Conservation (phyloP, 2,113 vertebrate genomes). For the Eleginops maclovinus region DNA sequence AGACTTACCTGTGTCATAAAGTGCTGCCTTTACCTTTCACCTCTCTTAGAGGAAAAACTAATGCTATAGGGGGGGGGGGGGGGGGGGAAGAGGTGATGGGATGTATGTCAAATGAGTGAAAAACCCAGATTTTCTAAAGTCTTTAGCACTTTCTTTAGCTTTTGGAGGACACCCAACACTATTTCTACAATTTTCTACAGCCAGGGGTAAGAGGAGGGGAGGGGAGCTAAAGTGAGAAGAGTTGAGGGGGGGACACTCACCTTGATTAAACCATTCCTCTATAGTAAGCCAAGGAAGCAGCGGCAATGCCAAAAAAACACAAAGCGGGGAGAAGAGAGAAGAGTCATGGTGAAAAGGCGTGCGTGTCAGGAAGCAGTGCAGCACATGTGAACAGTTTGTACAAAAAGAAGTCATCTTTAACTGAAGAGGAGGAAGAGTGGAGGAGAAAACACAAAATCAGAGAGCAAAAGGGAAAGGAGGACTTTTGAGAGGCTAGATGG, state of each 20-base stretch:
- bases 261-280: conserved; percentile 99
- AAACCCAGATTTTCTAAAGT: conserved; percentile 32
- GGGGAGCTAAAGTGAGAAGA: conserved; percentile 32
- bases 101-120: conserved; percentile 50
- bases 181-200: conserved; percentile 65
- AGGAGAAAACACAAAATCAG: background rate
- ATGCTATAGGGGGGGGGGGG: conserved; percentile 8
- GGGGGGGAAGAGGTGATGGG: conserved; percentile 11
- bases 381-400: conserved; percentile 50
- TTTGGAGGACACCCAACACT: conserved; percentile 62
- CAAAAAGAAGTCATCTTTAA: conserved; percentile 36
- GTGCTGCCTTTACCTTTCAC: conserved; percentile 3
- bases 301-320: conserved; percentile 85
- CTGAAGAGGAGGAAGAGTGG: background rate
- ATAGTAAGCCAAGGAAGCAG: conserved; percentile 92
- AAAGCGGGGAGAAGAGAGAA: conserved; percentile 83
- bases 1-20: conserved; percentile 45
- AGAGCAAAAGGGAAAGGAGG: background rate
- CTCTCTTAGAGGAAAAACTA: conserved; percentile 7
- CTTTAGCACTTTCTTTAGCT: conserved; percentile 49
- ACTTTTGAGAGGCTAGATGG: conserved; percentile 16
- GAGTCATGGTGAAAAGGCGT: conserved; percentile 82
- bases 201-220: conserved; percentile 17
- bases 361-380: conserved; percentile 58
- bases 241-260: conserved; percentile 86